phyloP scores from a whole-genome alignment of 2,888 invertebrate genomes.

The Acanthosepion pharaonis region DNA sequence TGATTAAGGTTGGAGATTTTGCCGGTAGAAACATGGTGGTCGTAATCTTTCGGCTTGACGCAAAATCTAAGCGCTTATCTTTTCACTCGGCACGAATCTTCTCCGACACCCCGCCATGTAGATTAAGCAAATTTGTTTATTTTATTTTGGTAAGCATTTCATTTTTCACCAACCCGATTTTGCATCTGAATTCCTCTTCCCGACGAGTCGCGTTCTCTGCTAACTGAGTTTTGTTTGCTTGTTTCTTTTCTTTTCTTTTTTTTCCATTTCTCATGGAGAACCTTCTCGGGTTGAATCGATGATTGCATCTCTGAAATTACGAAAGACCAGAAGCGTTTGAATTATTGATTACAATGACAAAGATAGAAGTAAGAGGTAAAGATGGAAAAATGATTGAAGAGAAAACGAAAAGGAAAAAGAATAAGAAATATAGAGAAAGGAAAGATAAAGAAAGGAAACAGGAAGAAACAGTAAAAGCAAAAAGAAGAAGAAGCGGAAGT shows the following conservation, averaged over 20 bases:
- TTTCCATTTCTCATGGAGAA: not conserved
- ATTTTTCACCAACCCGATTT: not conserved
- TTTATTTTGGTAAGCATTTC: too few species aligned
- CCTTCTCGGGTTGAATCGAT: not conserved
- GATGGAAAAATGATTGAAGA: not conserved
- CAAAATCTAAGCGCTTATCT: not conserved
- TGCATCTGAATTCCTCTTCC: not conserved
- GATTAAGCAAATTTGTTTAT: not conserved
- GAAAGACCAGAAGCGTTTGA: slow-evolving; percentile 8
- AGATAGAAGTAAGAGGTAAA: not conserved
- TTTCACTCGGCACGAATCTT: not conserved
- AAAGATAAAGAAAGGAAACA: not conserved
- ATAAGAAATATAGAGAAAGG: not conserved
- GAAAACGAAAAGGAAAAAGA: not conserved
- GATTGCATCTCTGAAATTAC: slow-evolving; percentile 33
- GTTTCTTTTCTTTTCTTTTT: not conserved
- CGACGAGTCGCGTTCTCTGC: not conserved
- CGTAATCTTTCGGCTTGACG: not conserved
- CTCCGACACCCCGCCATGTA: not conserved
- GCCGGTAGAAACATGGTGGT: not conserved
- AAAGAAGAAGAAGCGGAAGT: not conserved
- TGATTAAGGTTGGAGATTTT: not conserved
- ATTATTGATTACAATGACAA: not conserved
- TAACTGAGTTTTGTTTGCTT: not conserved
- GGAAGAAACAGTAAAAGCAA: not conserved